These are phyloP conservation scores for Cairina moschata DNA, from an alignment of 2,113 vertebrate genomes.

Conservation along the genomic window DNA sequence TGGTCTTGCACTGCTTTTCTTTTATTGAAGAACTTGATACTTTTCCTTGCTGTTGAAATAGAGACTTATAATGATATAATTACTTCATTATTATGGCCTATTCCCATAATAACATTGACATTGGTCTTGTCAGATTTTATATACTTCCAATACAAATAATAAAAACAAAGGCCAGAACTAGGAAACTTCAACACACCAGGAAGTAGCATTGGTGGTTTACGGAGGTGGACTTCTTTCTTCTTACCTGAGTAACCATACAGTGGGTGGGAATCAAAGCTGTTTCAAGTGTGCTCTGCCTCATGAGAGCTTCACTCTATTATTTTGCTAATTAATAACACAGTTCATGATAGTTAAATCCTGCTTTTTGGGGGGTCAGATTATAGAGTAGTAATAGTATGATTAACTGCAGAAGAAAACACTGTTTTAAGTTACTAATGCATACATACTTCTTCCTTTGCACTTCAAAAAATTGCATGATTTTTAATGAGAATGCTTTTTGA, in stretches of 20 bases:
- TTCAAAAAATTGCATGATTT: background rate
- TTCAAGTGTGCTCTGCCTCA: background rate
- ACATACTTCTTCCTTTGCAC: background rate
- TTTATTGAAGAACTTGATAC: background rate
- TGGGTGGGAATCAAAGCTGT: background rate
- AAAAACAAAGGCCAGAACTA: background rate
- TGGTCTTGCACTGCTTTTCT: background rate
- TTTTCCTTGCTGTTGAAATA: background rate
- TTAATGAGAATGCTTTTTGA: background rate
- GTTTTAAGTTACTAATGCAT: background rate
- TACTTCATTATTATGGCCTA: conserved; percentile 31
- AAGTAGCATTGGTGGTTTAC: background rate
- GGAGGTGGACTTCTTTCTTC: background rate
- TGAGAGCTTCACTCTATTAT: background rate
- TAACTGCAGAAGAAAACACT: background rate
- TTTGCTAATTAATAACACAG: background rate
- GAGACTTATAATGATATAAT: background rate
- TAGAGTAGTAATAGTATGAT: background rate
- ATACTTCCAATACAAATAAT: background rate
- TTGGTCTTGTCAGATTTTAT: background rate
- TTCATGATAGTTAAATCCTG: background rate
- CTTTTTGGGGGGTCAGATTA: background rate
- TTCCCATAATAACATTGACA: background rate
- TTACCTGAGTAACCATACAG: background rate
- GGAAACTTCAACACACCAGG: background rate